Evolutionary conservation across 2,888 invertebrate species (phyloP).

Genomic region (Hipparchia semele): DNA sequence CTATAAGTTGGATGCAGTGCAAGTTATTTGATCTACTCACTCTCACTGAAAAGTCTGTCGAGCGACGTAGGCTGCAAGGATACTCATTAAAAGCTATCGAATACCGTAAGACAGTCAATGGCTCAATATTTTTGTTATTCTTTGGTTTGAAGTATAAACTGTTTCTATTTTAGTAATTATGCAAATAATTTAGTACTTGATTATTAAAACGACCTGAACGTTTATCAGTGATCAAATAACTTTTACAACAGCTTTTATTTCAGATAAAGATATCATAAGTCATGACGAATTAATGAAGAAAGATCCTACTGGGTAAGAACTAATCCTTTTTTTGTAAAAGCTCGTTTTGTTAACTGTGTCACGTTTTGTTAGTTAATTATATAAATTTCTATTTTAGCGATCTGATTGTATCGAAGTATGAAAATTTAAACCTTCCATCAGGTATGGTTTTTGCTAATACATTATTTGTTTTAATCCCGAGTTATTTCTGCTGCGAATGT

Average conservation of each 20-base stretch:
- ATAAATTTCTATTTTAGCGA: constrained; percentile 52
- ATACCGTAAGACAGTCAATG: constrained; percentile 50
- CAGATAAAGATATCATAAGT: constrained; percentile 31
- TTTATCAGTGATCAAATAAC: background rate
- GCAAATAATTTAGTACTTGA: background rate
- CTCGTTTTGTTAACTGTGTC: background rate
- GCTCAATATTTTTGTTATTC: background rate
- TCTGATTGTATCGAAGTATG: constrained; percentile 61
- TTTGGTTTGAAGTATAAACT: background rate
- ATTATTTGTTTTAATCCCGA: background rate
- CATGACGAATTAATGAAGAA: constrained; percentile 6
- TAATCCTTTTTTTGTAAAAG: background rate
- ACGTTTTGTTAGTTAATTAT: background rate
- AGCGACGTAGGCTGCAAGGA: constrained; percentile 58
- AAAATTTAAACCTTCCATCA: constrained; percentile 50
- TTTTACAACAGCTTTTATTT: constrained; percentile 2
- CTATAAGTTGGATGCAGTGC: constrained; percentile 67
- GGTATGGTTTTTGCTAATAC: constrained; percentile 49
- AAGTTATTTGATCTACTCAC: constrained; percentile 69
- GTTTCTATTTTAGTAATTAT: too few species aligned
- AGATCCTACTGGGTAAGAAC: constrained; percentile 51
- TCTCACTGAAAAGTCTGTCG: constrained; percentile 69
- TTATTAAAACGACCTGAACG: background rate
- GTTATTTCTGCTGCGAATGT: background rate
- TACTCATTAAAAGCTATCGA: constrained; percentile 53